Conservation (phyloP, 2,888 invertebrate species). For the Amiota communis region DNA sequence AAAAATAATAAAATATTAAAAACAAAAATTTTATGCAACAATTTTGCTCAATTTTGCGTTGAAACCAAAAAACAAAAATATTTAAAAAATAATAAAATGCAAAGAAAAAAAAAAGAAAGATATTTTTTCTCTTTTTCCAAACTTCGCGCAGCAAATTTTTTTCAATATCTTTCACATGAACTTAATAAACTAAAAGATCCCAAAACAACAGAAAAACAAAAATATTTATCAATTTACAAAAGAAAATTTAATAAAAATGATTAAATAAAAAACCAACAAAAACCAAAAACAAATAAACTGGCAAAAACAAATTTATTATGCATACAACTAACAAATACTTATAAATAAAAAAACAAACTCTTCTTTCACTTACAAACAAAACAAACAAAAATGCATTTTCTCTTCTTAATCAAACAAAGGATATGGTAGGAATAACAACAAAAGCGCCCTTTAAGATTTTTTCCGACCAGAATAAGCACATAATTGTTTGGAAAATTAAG, state of each 20-base stretch:
- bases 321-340: slow-evolving; percentile 36
- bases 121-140: slow-evolving; percentile 18
- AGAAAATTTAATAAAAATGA: slow-evolving; percentile 37
- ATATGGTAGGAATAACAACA: too few species aligned
- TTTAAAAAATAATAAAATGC: not conserved
- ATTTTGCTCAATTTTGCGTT: slow-evolving; percentile 22
- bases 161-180: not conserved
- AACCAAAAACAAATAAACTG: slow-evolving; percentile 27
- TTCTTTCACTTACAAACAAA: slow-evolving; percentile 37
- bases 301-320: slow-evolving; percentile 39
- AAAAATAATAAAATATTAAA: slow-evolving; percentile 23
- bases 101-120: not conserved
- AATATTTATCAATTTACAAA: slow-evolving; percentile 44
- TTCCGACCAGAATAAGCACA: too few species aligned
- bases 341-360: slow-evolving; percentile 41
- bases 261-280: slow-evolving; percentile 38
- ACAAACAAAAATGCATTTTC: not conserved
- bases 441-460: too few species aligned
- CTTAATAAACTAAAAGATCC: not conserved
- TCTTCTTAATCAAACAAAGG: too few species aligned
- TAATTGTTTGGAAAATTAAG: too few species aligned
- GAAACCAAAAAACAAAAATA: not conserved
- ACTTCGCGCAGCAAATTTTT: slow-evolving; percentile 6
- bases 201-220: slow-evolving; percentile 36
- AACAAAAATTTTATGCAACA: slow-evolving; percentile 27